phyloP scores from a whole-genome alignment of 2,888 invertebrate species.

The Cantharis nigra region DNA sequence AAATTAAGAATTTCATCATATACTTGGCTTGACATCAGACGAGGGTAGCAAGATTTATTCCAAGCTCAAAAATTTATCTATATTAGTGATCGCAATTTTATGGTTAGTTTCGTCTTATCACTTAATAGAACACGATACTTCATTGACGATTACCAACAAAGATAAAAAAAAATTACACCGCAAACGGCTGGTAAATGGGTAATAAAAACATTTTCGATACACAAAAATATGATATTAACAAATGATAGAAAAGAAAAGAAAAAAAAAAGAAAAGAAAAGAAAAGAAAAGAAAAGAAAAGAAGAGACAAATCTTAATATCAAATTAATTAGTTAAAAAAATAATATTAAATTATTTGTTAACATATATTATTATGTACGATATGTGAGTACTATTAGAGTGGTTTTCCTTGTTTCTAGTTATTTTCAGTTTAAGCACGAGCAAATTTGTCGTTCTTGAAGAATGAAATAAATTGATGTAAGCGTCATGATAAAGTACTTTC shows the following conservation, averaged over 20 bases:
- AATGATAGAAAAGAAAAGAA: not conserved
- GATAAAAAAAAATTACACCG: not conserved
- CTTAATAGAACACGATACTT: not conserved
- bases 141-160: not conserved
- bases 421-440: not conserved
- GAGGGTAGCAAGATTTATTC: not conserved
- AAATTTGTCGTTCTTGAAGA: conserved; percentile 1
- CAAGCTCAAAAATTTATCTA: not conserved
- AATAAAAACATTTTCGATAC: not conserved
- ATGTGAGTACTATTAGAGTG: not conserved
- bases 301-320: not conserved
- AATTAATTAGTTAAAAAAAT: not conserved
- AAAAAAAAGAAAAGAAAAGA: no score
- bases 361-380: not conserved
- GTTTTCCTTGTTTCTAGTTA: not conserved
- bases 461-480: conserved; percentile 2
- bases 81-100: not conserved
- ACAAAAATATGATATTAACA: no score
- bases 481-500: not conserved
- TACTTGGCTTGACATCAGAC: not conserved
- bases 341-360: not conserved
- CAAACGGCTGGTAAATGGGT: not conserved
- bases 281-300: not conserved
- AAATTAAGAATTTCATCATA: not conserved
- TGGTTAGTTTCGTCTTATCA: not conserved